phyloP scores from a whole-genome alignment of 2,797 vertebrate species.

The Scleropages formosus region DNA sequence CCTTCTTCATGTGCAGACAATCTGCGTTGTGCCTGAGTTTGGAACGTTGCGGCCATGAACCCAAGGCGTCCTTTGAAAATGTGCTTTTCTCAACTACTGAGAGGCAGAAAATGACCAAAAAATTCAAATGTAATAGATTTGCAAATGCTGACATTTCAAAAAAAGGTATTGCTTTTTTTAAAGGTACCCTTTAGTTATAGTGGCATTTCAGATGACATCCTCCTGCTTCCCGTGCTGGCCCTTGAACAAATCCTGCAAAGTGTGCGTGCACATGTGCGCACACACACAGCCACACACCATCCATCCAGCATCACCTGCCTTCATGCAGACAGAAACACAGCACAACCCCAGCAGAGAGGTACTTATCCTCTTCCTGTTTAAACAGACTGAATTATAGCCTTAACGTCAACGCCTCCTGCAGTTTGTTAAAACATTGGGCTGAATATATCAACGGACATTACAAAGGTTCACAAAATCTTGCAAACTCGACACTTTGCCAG shows the following conservation, averaged over 20 bases:
- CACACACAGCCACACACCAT: not conserved
- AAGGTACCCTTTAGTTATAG: slow-evolving; percentile 13
- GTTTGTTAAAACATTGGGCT: not conserved
- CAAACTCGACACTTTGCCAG: not conserved
- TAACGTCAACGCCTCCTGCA: not conserved
- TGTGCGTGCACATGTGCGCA: not conserved
- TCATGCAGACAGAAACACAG: not conserved
- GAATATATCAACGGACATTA: not conserved
- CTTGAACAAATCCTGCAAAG: slow-evolving; percentile 47
- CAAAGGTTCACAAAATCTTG: not conserved
- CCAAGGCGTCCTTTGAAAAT: slow-evolving; percentile 21
- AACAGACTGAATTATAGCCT: slow-evolving; percentile 2
- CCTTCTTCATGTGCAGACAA: not conserved
- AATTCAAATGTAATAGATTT: slow-evolving; percentile 23
- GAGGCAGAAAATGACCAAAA: slow-evolving; percentile 1
- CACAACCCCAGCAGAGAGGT: not conserved
- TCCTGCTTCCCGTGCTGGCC: slow-evolving; percentile 18
- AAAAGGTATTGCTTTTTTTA: slow-evolving; percentile 23
- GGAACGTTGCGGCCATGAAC: not conserved
- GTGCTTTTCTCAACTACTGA: not conserved
- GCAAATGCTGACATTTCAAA: slow-evolving; percentile 34
- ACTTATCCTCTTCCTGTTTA: not conserved
- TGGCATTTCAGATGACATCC: slow-evolving; percentile 10
- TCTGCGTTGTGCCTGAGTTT: not conserved
- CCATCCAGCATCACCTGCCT: not conserved